Conservation (phyloP, 2,797 vertebrate species). For the Thripadectes ignobilis region DNA sequence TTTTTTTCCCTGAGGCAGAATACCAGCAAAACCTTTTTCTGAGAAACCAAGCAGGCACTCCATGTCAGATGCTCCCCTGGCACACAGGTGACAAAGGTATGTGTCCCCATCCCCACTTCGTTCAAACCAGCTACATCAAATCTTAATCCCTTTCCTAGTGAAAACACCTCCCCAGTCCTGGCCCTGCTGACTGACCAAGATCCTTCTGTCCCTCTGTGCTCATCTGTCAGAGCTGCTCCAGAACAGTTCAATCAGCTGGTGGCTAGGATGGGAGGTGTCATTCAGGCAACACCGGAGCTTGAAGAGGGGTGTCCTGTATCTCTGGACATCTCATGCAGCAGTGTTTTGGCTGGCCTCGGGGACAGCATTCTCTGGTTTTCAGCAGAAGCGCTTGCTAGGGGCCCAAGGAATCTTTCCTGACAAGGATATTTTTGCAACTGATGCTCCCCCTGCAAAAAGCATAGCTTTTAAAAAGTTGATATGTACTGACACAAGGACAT, state of each 20-base stretch:
- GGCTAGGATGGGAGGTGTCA: not conserved
- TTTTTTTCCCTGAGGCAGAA: not conserved
- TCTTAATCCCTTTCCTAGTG: not conserved
- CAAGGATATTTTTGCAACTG: not conserved
- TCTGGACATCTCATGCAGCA: not conserved
- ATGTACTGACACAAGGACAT: not conserved
- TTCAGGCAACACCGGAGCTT: not conserved
- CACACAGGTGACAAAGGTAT: not conserved
- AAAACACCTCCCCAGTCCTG: not conserved
- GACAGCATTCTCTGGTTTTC: not conserved
- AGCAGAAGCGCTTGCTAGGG: not conserved
- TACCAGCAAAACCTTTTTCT: not conserved
- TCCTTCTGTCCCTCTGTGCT: not conserved
- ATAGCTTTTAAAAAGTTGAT: not conserved
- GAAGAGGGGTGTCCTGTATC: not conserved
- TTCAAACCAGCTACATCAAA: not conserved
- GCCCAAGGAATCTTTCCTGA: not conserved
- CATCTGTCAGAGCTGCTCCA: not conserved
- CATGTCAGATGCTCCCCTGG: fast-evolving
- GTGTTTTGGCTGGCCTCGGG: not conserved
- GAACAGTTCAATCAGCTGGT: not conserved
- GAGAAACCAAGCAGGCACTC: not conserved
- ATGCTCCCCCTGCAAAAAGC: not conserved
- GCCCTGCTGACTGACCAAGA: not conserved
- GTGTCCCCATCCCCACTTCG: fast-evolving